Percentiles rank a stretch among this genome's conserved stretches.
Conservation (phyloP, 1,140 invertebrate species). For the Hyles vespertilio region DNA sequence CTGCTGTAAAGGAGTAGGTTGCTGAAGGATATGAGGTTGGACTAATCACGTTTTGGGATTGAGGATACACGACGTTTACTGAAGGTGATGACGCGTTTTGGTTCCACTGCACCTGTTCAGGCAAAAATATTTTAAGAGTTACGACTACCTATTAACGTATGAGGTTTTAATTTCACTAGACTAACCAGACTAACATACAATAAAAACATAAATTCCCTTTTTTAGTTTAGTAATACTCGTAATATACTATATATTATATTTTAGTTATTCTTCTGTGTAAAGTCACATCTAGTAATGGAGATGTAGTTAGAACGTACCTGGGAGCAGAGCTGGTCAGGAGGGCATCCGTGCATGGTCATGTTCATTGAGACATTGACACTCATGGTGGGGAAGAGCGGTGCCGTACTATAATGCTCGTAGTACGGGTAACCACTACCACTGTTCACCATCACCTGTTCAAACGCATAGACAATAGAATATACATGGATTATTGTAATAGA, state of each 20-base stretch:
- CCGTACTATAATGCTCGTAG: conserved; percentile 75
- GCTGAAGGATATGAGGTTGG: conserved; percentile 79
- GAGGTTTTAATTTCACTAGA: background rate
- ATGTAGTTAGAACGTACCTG: conserved; percentile 68
- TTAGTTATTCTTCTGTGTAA: too few species aligned
- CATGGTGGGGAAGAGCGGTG: conserved; percentile 90
- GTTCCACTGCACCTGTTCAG: conserved; percentile 80
- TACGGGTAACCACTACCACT: conserved; percentile 64
- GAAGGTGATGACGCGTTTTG: conserved; percentile 75
- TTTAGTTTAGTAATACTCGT: too few species aligned
- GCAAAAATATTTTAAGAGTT: background rate
- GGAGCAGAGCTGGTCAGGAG: conserved; percentile 77
- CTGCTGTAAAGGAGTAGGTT: conserved; percentile 87
- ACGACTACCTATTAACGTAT: background rate
- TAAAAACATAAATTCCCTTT: too few species aligned
- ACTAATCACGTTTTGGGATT: conserved; percentile 77
- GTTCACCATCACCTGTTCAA: conserved; percentile 66
- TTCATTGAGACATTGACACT: conserved; percentile 98
- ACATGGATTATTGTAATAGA: background rate
- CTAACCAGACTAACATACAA: background rate
- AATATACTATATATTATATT: too few species aligned
- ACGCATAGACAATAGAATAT: background rate
- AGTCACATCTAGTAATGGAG: background rate
- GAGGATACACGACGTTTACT: conserved; percentile 78
- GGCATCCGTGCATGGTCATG: conserved; percentile 95